Evolutionary conservation across 2,888 invertebrate species (phyloP).

Genomic region (Leptinotarsa juncta): DNA sequence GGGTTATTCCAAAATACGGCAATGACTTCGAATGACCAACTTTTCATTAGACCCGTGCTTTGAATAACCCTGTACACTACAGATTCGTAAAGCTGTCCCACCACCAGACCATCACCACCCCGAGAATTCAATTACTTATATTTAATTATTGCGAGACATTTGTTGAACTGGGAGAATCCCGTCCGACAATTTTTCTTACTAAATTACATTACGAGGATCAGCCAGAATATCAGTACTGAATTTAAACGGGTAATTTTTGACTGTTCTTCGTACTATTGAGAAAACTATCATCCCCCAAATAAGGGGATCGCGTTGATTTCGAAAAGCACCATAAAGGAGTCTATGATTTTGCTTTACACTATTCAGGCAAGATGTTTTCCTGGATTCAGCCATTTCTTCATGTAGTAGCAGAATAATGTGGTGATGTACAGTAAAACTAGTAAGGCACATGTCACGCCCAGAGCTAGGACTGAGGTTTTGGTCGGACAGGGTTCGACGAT

Average conservation of each 20-base stretch:
- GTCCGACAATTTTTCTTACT: slow-evolving; percentile 22
- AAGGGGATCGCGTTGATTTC: slow-evolving; percentile 32
- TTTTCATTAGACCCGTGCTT: slow-evolving; percentile 21
- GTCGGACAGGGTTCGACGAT: slow-evolving; percentile 93
- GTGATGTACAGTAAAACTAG: slow-evolving; percentile 90
- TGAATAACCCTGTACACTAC: slow-evolving; percentile 42
- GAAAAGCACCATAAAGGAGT: slow-evolving; percentile 49
- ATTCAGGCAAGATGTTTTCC: slow-evolving; percentile 81
- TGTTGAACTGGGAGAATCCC: slow-evolving; percentile 44
- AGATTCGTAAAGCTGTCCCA: slow-evolving; percentile 52
- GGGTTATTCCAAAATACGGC: slow-evolving; percentile 38
- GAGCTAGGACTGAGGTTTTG: slow-evolving; percentile 88
- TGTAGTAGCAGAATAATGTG: slow-evolving; percentile 92
- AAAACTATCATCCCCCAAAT: slow-evolving; percentile 31
- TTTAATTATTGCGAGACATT: slow-evolving; percentile 45
- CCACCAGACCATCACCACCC: slow-evolving; percentile 61
- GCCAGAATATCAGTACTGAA: slow-evolving; percentile 23
- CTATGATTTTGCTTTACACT: slow-evolving; percentile 25
- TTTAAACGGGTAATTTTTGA: slow-evolving; percentile 27
- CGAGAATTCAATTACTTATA: slow-evolving; percentile 55
- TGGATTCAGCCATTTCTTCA: slow-evolving; percentile 91
- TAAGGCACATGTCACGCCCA: slow-evolving; percentile 91
- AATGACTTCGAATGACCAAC: neutral
- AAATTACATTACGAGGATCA: slow-evolving; percentile 34
- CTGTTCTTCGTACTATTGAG: slow-evolving; percentile 35